Base-by-base conservation (phyloP, 2,797 vertebrate genomes). In the Argentina silus region DNA sequence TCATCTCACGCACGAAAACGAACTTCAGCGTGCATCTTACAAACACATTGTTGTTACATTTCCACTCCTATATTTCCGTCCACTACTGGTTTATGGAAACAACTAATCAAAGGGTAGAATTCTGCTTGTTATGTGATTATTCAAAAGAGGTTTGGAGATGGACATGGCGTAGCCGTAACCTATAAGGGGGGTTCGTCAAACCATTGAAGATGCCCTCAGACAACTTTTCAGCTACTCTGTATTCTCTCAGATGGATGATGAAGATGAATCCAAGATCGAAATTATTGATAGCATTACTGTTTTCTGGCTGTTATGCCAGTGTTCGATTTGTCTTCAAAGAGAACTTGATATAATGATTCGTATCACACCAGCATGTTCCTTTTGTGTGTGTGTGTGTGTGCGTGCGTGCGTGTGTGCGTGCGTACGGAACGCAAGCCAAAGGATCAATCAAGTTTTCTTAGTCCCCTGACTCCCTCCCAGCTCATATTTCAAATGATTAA, bases 401-500 rank as follows among this genome's bases (percentile, higher is more conserved):
- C 11, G 10, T 1, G 47, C 19, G 19, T 14, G 21, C 15, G 69
- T 71, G 67, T 9, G 6, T 42, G 36, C n/a, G 8, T 3, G 17
- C 14, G 7, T 56, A 11, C 14, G 23, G 23, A 6, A 11, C 60
- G 14, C 12, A 3, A 15, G 50, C 60, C 59, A 6, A 14, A 84
- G 76, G 83, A 90, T 89, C 84, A 83, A 86, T 90, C 87, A 90
- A 86, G 80, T 67, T 73, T 83, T 75, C 7, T 0, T 78, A 84
- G 78, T 44, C 60, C 84, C 84, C 69, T 65, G 86, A 84, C 89
- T 84, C 82, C 55, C 21, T 62, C 82, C 80, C 72, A 75, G 21
- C 84, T 92, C 91, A 91, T 91, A 92, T 90, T 90, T 91, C 88
- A 88, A 88, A 92, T 92, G 91, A 93, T 92, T 92, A 92, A 93